These are phyloP conservation scores for Leptopilina drosophilae DNA, from an alignment of 2,888 invertebrate genomes.

Conservation along the genomic window DNA sequence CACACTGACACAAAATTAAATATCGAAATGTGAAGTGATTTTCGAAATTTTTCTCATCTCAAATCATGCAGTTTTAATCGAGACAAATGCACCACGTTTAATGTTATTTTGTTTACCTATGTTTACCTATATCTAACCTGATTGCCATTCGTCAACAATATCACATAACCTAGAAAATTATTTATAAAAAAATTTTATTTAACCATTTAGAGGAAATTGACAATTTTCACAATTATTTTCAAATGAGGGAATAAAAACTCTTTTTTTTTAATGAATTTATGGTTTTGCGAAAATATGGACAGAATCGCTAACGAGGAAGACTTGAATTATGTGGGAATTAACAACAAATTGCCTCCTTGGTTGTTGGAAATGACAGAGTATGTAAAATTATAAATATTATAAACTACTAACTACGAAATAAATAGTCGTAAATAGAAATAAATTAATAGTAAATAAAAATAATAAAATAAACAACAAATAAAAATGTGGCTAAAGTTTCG, in stretches of 20 bases:
- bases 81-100: neutral
- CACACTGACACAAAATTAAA: neutral
- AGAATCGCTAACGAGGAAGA: conserved; percentile 47
- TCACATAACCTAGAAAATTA: neutral
- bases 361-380: conserved; percentile 67
- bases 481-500: too few relatives aligned
- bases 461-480: neutral
- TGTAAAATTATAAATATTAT: conserved; percentile 45
- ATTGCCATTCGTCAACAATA: conserved; percentile 1
- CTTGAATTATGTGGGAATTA: conserved; percentile 48
- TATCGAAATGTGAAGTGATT: neutral
- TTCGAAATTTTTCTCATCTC: conserved; percentile 9
- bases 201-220: neutral
- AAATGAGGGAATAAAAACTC: neutral
- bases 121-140: too few relatives aligned
- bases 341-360: conserved; percentile 64
- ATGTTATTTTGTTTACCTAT: neutral
- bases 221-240: neutral
- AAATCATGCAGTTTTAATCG: conserved; percentile 5
- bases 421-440: conserved; percentile 7
- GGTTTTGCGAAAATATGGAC: conserved; percentile 51
- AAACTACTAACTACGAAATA: neutral
- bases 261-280: conserved; percentile 1
- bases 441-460: neutral
- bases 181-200: neutral